Evolutionary conservation across 2,888 invertebrate genomes (phyloP), one percentile per base, ranked within the genome.

Genomic region (Lutraria lutraria): DNA sequence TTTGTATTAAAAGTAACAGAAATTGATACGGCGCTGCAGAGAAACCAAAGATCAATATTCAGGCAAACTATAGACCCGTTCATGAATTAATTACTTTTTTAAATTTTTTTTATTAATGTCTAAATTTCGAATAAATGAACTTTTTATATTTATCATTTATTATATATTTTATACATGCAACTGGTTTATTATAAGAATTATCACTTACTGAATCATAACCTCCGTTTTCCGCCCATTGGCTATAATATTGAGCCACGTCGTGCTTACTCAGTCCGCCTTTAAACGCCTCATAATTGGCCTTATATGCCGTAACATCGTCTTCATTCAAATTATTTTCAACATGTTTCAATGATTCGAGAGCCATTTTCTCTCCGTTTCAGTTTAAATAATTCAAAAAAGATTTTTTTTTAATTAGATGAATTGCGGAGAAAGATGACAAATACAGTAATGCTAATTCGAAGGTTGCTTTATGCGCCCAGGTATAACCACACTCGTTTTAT

Each of bases 221-320:
- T 16, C 90, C 92, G 31, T 94, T 94, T 19, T 94, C 92, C 19
- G 95, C 95, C 96, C 96, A 96, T 52, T 94, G 91, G 34, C 92
- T 92, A 85, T 96, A 96, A 53, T 94, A 94, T 29, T 93, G 82
- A 15, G 95, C 93, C 90, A 96, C 94, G 88, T 96, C 94, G 21
- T 95, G 92, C 63, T 81, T 89, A 1, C 80, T 89, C 13, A 89
- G 83, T 6, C 92, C 91, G n/a, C 90, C 90, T 68, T 90, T 89
- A 56, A 90, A 90, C n/a, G 83, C 91, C 25, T 85, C 87, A 76
- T 72, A 83, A 53, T 88, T 91, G n/a, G 88, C 85, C 25, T 87
- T 88, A 68, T 89, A 91, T 8, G 89, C 91, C 4, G 21, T 16
- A 10, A 84, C 53, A 29, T 72, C 84, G 19, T 76, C 84, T 10